These are phyloP conservation scores for Drosophila kikkawai DNA, from an alignment of 1,140 invertebrate genomes.

Conservation along the genomic window DNA sequence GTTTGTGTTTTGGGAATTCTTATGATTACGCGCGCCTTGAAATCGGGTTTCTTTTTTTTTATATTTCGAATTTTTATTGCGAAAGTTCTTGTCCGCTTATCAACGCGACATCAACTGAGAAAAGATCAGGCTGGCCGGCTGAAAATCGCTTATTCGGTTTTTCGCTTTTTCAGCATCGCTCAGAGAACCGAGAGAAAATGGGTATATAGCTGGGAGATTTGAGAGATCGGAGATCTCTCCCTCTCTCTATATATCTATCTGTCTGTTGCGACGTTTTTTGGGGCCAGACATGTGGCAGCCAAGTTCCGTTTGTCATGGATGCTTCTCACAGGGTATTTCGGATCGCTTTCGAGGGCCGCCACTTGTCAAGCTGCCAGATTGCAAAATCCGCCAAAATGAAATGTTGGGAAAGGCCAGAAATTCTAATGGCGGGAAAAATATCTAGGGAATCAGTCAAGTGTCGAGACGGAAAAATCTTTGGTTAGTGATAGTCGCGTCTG, in stretches of 20 bases:
- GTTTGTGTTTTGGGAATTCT: slow-evolving; percentile 31
- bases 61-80: slow-evolving; percentile 4
- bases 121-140: slow-evolving; percentile 32
- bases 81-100: slow-evolving; percentile 59
- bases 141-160: slow-evolving; percentile 35
- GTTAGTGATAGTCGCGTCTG: slow-evolving; percentile 32
- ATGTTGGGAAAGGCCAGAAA: slow-evolving; percentile 75
- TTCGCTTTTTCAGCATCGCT: slow-evolving; percentile 48
- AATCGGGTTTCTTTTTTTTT: neutral
- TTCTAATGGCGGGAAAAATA: slow-evolving; percentile 16
- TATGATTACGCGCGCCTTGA: slow-evolving; percentile 31
- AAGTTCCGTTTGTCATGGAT: slow-evolving; percentile 56
- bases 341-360: slow-evolving; percentile 48
- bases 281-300: slow-evolving; percentile 68
- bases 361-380: slow-evolving; percentile 76
- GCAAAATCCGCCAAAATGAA: slow-evolving; percentile 49
- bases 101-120: slow-evolving; percentile 71
- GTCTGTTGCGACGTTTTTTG: slow-evolving; percentile 21
- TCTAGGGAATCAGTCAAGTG: slow-evolving; percentile 37
- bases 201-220: slow-evolving; percentile 22
- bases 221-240: slow-evolving; percentile 19
- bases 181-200: slow-evolving; percentile 21
- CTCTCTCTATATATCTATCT: neutral
- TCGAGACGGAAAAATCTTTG: slow-evolving; percentile 28
- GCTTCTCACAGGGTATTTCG: slow-evolving; percentile 55